Percentiles rank a stretch among this genome's conserved stretches.
phyloP scores from a whole-genome alignment of 2,113 vertebrate genomes.

The Mystacornis crossleyi region DNA sequence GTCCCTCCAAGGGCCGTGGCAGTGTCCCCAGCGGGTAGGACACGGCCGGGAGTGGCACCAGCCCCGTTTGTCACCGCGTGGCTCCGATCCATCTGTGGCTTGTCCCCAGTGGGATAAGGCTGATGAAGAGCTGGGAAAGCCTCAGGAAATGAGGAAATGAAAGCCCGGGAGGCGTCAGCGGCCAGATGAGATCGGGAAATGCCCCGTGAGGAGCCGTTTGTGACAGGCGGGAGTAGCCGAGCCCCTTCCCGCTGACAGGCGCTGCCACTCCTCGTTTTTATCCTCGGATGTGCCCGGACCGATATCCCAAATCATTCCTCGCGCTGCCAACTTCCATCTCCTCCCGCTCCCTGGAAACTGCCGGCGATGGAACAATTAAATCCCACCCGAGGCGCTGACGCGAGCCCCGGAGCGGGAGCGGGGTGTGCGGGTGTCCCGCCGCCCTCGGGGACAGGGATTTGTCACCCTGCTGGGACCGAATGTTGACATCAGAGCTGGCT shows the following conservation, averaged over 20 bases:
- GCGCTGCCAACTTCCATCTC: neutral
- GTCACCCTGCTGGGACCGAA: neutral
- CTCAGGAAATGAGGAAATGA: neutral
- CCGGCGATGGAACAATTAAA: neutral
- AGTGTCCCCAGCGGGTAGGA: neutral
- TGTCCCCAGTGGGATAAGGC: neutral
- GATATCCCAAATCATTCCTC: neutral
- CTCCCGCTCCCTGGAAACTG: neutral
- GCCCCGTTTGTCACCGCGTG: neutral
- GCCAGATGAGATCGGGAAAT: neutral
- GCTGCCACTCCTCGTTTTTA: neutral
- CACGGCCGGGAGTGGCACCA: fast-evolving
- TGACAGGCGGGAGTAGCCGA: neutral
- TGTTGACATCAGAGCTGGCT: neutral
- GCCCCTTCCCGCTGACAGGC: neutral
- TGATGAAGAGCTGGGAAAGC: neutral
- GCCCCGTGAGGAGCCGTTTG: neutral
- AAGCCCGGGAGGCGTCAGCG: neutral
- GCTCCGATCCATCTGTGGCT: too few relatives aligned
- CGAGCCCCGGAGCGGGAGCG: neutral
- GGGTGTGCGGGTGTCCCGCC: neutral
- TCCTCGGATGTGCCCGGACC: neutral
- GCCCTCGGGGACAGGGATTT: neutral
- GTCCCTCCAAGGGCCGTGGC: neutral
- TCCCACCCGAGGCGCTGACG: neutral